These are phyloP conservation scores for Phengaris arion DNA, from an alignment of 2,888 invertebrate species.

Conservation along the genomic window DNA sequence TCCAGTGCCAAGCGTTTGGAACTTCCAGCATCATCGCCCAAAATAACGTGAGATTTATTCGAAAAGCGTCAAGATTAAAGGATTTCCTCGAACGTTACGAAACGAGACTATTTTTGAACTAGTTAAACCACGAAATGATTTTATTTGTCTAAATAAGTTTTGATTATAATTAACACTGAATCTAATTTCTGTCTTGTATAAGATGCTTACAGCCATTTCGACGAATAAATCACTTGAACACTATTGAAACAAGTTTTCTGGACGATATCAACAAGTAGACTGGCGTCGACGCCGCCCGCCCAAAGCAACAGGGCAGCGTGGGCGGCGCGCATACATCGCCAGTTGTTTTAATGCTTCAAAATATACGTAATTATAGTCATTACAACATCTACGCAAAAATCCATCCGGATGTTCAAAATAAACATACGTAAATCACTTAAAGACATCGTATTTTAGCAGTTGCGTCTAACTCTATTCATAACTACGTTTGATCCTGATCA, in stretches of 20 bases:
- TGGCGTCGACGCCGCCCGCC: slow-evolving; percentile 66
- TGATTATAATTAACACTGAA: slow-evolving; percentile 4
- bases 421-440: slow-evolving; percentile 28
- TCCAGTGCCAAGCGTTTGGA: slow-evolving; percentile 76
- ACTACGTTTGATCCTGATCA: neutral
- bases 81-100: slow-evolving; percentile 34
- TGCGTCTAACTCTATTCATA: neutral
- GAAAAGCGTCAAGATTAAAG: slow-evolving; percentile 52
- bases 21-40: slow-evolving; percentile 72
- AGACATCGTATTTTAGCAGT: slow-evolving; percentile 16
- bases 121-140: neutral
- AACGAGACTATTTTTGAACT: neutral
- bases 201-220: slow-evolving; percentile 68
- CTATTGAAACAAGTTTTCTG: slow-evolving; percentile 60
- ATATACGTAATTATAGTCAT: slow-evolving; percentile 44
- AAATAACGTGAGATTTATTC: slow-evolving; percentile 67
- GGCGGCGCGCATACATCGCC: slow-evolving; percentile 47
- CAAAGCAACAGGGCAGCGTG: slow-evolving; percentile 52
- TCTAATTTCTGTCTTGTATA: neutral
- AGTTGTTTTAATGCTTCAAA: slow-evolving; percentile 43
- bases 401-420: slow-evolving; percentile 35
- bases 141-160: neutral
- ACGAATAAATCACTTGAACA: slow-evolving; percentile 50
- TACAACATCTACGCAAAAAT: slow-evolving; percentile 38
- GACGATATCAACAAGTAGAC: slow-evolving; percentile 60